Base-by-base conservation (phyloP, 2,113 vertebrate species). In the Motacilla tschutschensis region DNA sequence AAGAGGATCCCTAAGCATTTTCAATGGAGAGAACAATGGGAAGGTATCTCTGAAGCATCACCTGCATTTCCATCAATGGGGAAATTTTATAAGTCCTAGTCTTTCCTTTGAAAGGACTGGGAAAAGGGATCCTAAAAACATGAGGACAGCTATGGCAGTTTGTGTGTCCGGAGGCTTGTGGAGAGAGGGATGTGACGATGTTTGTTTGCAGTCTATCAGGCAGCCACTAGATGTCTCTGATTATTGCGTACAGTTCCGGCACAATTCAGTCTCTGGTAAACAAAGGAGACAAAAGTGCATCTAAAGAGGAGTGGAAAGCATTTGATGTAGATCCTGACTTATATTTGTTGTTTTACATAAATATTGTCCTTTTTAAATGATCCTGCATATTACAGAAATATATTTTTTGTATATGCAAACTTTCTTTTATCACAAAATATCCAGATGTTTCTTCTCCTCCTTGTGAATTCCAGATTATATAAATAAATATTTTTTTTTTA, bases 171-270 rank as follows among this genome's bases (percentile, higher is more conserved):
- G 31, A 57, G 22, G 7, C 10, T 43, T 17, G 46, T 2, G n/a
- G 14, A 2, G 24, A 38, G 51, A 57, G 9, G 16, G 24, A 25
- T 65, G 35, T 6, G 35, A 5, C 2, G 43, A 50, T 17, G 38
- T 75, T 87, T 85, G 59, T 78, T 74, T 93, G 94, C 90, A 93
- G 57, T 93, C 72, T 89, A 10, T 62, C 63, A 63, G 70, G 63
- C 58, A 79, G 55, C 93, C 94, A 91, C 94, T 94, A 94, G 94
- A 94, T 93, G 91, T 94, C 93, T 88, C 93, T 70, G 83, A 94
- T 65, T 89, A 90, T 94, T 94, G 83, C 93, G 28, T 12, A 40
- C 77, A 26, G 66, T 19, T 65, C 58, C 71, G 79, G 59, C 31
- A 10, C 40, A 8, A 18, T 62, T 57, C 62, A n/a, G 17, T 5